Evolutionary conservation across 1,140 invertebrate genomes (phyloP).

Genomic region (Drosophila athabasca): DNA sequence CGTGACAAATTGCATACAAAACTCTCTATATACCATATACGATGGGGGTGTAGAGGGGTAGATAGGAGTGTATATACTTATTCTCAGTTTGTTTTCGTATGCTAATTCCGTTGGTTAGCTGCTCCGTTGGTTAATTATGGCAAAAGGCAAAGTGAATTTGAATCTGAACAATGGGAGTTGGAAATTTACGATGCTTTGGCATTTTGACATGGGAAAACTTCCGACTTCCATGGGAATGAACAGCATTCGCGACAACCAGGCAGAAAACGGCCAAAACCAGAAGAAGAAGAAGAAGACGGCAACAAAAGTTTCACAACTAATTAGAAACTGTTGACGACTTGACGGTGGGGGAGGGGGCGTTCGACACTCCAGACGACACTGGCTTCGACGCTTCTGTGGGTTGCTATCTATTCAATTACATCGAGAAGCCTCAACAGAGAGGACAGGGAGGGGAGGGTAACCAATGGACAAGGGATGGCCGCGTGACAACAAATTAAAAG

Average conservation of each 20-base stretch:
- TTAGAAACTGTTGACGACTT: slow-evolving; percentile 48
- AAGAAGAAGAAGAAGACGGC: not conserved
- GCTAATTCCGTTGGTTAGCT: slow-evolving; percentile 22
- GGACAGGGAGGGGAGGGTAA: not conserved
- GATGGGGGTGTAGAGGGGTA: no score
- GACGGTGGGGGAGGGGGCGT: slow-evolving; percentile 25
- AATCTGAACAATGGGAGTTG: slow-evolving; percentile 43
- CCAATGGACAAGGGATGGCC: not conserved
- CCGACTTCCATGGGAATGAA: slow-evolving; percentile 38
- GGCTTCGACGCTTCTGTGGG: not conserved
- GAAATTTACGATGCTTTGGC: slow-evolving; percentile 41
- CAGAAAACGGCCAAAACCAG: slow-evolving; percentile 5
- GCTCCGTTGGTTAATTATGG: slow-evolving; percentile 38
- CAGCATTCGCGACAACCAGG: slow-evolving; percentile 39
- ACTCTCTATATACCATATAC: not conserved
- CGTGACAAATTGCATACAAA: slow-evolving; percentile 33
- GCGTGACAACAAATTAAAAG: slow-evolving; percentile 9
- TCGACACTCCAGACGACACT: slow-evolving; percentile 17
- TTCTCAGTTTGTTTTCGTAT: slow-evolving; percentile 19
- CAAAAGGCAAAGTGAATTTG: slow-evolving; percentile 7
- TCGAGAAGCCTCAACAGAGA: slow-evolving; percentile 25
- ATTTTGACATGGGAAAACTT: slow-evolving; percentile 63
- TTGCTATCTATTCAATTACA: slow-evolving; percentile 55
- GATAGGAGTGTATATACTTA: not conserved
- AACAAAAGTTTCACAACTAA: slow-evolving; percentile 57